A percentile compares a stretch with the other conserved stretches of the same genome.
These are phyloP conservation scores for Hymenopus coronatus DNA, from an alignment of 2,888 invertebrate genomes.

Conservation along the genomic window DNA sequence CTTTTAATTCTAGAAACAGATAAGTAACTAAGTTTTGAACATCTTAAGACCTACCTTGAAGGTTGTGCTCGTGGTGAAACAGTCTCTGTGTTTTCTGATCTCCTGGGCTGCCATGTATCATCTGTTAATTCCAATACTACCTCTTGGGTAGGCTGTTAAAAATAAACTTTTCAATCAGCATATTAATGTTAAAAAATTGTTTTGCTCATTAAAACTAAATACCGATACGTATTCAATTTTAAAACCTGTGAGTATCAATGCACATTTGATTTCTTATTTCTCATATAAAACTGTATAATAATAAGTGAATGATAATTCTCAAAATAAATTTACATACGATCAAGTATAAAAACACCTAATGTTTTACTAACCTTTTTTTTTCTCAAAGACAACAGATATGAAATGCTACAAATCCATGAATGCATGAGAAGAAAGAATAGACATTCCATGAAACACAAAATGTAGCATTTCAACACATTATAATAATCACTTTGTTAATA, in stretches of 20 bases:
- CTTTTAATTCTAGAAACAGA: background rate
- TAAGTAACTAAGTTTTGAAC: background rate
- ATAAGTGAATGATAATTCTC: no score
- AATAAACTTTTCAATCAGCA: background rate
- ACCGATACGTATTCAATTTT: background rate
- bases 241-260: no score
- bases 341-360: background rate
- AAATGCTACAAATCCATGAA: constrained; percentile 28
- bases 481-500: no score
- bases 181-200: background rate
- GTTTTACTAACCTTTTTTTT: constrained; percentile 30
- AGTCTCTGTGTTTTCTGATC: background rate
- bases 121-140: constrained; percentile 34
- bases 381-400: constrained; percentile 31
- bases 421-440: constrained; percentile 17
- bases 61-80: background rate
- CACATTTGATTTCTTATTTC: no score
- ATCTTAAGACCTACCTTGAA: background rate
- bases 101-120: constrained; percentile 29
- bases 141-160: constrained; percentile 25
- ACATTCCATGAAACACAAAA: background rate
- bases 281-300: no score
- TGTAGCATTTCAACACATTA: no score
- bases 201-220: background rate
- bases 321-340: background rate